A percentile compares a stretch with the other conserved stretches of the same genome.
These are phyloP conservation scores for Caradrina clavipalpis DNA, from an alignment of 2,888 invertebrate genomes.

Conservation along the genomic window DNA sequence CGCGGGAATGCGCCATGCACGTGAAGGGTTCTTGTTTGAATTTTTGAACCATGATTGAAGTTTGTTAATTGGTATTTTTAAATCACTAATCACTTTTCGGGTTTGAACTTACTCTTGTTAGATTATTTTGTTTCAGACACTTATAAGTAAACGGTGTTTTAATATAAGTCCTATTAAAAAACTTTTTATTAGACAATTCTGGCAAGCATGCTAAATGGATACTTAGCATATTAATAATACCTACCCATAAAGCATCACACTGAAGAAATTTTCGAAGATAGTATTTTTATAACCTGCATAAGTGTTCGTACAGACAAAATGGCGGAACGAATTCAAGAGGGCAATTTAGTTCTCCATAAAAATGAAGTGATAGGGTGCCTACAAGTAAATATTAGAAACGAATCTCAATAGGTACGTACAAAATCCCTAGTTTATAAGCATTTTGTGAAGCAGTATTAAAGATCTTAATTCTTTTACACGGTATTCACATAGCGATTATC, in stretches of 20 bases:
- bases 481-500: constrained; percentile 64
- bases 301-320: constrained; percentile 22
- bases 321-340: background rate
- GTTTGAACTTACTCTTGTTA: too few relatives aligned
- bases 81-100: background rate
- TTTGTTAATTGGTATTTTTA: constrained; percentile 51
- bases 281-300: too few relatives aligned
- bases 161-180: background rate
- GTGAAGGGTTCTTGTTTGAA: constrained; percentile 65
- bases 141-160: background rate
- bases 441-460: constrained; percentile 53
- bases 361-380: constrained; percentile 4
- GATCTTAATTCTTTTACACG: constrained; percentile 64
- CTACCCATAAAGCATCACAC: background rate
- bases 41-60: constrained; percentile 57
- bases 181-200: background rate
- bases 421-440: constrained; percentile 41
- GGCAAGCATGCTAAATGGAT: constrained; percentile 9
- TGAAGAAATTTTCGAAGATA: background rate
- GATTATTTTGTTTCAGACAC: background rate
- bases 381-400: background rate
- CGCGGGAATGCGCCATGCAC: constrained; percentile 75
- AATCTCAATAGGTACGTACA: constrained; percentile 18
- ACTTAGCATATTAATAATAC: background rate
- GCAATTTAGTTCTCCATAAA: constrained; percentile 8